phyloP scores from a whole-genome alignment of 2,888 invertebrate genomes.

The Glomeris marginata region DNA sequence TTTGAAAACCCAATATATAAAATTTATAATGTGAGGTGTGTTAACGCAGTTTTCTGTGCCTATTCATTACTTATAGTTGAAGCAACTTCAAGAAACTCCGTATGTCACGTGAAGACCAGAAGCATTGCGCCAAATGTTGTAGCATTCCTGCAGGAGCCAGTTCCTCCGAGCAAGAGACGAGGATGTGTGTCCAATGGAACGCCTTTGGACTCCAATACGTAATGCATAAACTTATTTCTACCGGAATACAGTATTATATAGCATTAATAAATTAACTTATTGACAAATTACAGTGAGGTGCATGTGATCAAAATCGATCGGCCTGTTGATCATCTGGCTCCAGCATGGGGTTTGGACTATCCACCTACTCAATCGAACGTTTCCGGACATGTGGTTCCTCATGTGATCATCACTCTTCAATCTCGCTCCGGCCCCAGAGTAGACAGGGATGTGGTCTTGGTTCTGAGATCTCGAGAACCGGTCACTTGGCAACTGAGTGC shows the following conservation, averaged over 20 bases:
- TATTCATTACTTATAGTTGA: too few relatives aligned
- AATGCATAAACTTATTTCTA: neutral
- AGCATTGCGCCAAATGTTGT: conserved; percentile 6
- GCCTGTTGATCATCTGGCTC: too few relatives aligned
- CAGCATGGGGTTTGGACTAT: too few relatives aligned
- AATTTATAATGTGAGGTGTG: too few relatives aligned
- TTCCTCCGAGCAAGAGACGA: conserved; percentile 8
- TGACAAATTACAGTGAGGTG: conserved; percentile 21
- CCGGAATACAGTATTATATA: neutral
- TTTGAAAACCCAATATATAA: conserved; percentile 9
- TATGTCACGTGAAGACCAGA: conserved; percentile 7
- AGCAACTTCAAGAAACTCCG: too few relatives aligned
- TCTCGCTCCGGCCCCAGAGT: neutral
- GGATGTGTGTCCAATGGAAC: conserved; percentile 8
- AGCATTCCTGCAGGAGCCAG: conserved; percentile 6
- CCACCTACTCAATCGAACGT: too few relatives aligned
- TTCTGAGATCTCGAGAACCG: conserved; percentile 28
- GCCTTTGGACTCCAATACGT: neutral
- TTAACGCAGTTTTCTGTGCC: too few relatives aligned
- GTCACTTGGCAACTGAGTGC: conserved; percentile 28
- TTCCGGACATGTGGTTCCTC: too few relatives aligned
- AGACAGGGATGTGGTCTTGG: conserved; percentile 22
- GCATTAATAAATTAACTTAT: neutral
- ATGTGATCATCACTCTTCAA: conserved; percentile 1
- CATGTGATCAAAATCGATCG: too few relatives aligned